Evolutionary conservation across 2,797 vertebrate genomes (phyloP).

Genomic region (Pristis pectinata): DNA sequence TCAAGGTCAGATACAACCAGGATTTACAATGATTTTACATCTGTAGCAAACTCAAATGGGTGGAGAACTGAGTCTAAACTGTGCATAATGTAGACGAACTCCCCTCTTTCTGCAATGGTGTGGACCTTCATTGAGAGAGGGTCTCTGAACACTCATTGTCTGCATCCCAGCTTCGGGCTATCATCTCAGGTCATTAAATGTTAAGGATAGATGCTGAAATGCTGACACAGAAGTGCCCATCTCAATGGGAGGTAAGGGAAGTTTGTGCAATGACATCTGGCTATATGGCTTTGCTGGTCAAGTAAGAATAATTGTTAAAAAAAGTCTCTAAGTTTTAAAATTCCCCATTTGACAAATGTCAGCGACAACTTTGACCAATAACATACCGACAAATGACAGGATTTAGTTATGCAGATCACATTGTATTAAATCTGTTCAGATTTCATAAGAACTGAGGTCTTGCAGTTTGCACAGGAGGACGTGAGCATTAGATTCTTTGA

Average conservation of each 20-base stretch:
- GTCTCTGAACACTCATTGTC: not conserved
- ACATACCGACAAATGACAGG: not conserved
- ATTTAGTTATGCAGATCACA: not conserved
- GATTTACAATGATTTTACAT: not conserved
- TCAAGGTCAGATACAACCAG: not conserved
- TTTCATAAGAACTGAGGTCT: not conserved
- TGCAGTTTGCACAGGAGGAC: too few relatives aligned
- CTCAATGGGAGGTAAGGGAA: not conserved
- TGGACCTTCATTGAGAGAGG: not conserved
- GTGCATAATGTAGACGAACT: not conserved
- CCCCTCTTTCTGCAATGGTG: not conserved
- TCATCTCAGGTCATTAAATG: not conserved
- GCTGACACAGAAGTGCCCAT: not conserved
- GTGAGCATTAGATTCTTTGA: too few relatives aligned
- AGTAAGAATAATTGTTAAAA: not conserved
- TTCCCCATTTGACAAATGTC: not conserved
- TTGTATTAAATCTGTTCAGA: not conserved
- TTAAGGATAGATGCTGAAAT: not conserved
- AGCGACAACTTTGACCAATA: not conserved
- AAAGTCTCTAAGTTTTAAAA: not conserved
- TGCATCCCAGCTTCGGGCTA: not conserved
- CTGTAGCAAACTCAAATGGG: not conserved
- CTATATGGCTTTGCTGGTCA: not conserved
- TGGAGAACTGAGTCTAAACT: too few relatives aligned
- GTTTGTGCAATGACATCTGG: not conserved